Conservation (phyloP, 2,888 invertebrate genomes). For the Beris morrisii region DNA sequence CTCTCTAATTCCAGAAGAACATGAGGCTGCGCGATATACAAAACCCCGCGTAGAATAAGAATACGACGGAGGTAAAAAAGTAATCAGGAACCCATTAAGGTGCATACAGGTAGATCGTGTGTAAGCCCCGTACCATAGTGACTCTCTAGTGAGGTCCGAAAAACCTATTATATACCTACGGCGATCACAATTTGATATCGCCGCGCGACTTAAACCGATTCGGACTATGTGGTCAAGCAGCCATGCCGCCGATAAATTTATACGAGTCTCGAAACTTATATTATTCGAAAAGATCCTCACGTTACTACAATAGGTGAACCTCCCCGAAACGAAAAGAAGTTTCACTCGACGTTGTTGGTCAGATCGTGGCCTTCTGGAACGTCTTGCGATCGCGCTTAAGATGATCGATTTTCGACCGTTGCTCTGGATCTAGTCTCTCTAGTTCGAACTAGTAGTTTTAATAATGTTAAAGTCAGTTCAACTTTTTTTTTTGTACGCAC, state of each 20-base stretch:
- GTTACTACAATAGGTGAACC: background rate
- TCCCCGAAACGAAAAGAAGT: conserved; percentile 4
- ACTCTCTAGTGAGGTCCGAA: conserved; percentile 3
- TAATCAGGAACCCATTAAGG: conserved; percentile 38
- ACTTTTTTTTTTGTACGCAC: no score
- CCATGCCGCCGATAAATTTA: no score
- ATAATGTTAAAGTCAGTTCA: no score
- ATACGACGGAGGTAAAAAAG: conserved; percentile 12
- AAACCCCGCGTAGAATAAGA: no score
- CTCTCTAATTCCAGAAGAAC: no score
- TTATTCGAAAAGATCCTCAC: no score
- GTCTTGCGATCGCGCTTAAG: conserved; percentile 17
- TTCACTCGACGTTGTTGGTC: conserved; percentile 1
- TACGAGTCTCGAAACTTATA: no score
- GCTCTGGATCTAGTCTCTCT: conserved; percentile 3
- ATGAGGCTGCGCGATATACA: no score
- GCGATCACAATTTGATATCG: conserved; percentile 19
- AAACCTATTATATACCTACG: conserved; percentile 23
- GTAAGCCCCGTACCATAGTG: conserved; percentile 2
- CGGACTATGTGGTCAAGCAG: no score
- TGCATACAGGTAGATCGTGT: conserved; percentile 30
- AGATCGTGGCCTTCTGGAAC: conserved; percentile 22
- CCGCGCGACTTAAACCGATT: conserved; percentile 1
- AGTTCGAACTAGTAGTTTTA: no score
- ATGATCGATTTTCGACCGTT: conserved; percentile 22